Conservation (phyloP, 2,888 invertebrate species). For the Heliconius sara region DNA sequence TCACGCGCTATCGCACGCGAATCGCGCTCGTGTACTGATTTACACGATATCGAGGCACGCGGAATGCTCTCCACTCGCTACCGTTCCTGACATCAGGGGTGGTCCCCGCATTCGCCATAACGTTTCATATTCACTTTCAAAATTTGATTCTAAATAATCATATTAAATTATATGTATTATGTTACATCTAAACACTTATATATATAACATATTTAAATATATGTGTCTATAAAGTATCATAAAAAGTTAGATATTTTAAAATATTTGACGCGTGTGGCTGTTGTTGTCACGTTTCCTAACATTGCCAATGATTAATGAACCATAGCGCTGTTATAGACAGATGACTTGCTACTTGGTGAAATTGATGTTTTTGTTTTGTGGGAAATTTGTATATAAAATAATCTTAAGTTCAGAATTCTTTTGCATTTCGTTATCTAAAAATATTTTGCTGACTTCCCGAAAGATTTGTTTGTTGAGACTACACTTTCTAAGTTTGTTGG, state of each 20-base stretch:
- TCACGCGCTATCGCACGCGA: constrained; percentile 69
- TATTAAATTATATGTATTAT: constrained; percentile 36
- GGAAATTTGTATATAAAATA: constrained; percentile 50
- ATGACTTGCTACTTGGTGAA: constrained; percentile 67
- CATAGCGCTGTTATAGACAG: constrained; percentile 61
- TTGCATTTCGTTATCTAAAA: constrained; percentile 18
- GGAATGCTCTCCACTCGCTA: constrained; percentile 65
- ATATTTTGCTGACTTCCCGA: constrained; percentile 63
- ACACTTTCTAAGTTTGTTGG: constrained; percentile 67
- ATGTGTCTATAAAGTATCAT: constrained; percentile 49
- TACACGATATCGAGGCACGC: constrained; percentile 70
- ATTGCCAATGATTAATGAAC: constrained; percentile 66
- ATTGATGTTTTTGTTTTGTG: constrained; percentile 52
- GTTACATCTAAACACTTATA: constrained; percentile 34
- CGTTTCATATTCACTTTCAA: constrained; percentile 39
- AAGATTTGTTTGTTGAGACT: constrained; percentile 59
- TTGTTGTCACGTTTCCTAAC: constrained; percentile 59
- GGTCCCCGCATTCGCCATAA: constrained; percentile 48
- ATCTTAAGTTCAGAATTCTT: constrained; percentile 32
- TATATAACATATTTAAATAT: constrained; percentile 43
- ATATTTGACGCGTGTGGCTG: constrained; percentile 62
- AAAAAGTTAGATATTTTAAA: constrained; percentile 61
- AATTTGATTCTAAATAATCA: constrained; percentile 11
- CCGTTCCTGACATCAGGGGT: constrained; percentile 59
- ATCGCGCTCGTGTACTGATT: constrained; percentile 73